These are phyloP conservation scores for Cerastis leucographa DNA, from an alignment of 2,888 invertebrate genomes.

Conservation along the genomic window DNA sequence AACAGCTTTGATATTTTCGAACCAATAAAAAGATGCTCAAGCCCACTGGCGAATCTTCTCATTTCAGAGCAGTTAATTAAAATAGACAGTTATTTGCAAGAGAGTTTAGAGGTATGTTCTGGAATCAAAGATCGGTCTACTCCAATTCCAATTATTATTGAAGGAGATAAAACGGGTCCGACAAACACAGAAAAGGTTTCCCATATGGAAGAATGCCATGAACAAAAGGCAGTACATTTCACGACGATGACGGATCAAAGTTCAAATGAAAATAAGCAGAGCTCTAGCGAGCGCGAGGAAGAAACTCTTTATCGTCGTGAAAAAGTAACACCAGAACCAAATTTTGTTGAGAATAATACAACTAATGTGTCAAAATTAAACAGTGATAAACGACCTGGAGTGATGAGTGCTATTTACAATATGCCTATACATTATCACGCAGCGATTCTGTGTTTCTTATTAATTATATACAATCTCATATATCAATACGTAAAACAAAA, in stretches of 20 bases:
- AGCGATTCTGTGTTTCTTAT: slow-evolving; percentile 87
- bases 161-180: slow-evolving; percentile 66
- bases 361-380: slow-evolving; percentile 74
- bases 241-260: slow-evolving; percentile 25
- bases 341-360: slow-evolving; percentile 60
- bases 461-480: slow-evolving; percentile 89
- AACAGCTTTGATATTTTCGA: slow-evolving; percentile 66
- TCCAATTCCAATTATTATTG: slow-evolving; percentile 59
- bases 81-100: slow-evolving; percentile 86
- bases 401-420: slow-evolving; percentile 84
- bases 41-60: slow-evolving; percentile 81
- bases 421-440: slow-evolving; percentile 90
- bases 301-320: slow-evolving; percentile 56
- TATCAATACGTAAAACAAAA: slow-evolving; percentile 89
- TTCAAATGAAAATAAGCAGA: slow-evolving; percentile 22
- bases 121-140: slow-evolving; percentile 66
- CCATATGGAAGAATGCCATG: slow-evolving; percentile 40
- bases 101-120: slow-evolving; percentile 83
- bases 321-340: slow-evolving; percentile 56
- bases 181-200: slow-evolving; percentile 33
- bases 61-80: slow-evolving; percentile 85
- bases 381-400: slow-evolving; percentile 80
- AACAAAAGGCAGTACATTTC: slow-evolving; percentile 58
- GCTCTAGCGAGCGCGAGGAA: slow-evolving; percentile 47
- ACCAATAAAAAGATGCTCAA: slow-evolving; percentile 73